Evolutionary conservation across 2,888 invertebrate genomes (phyloP).

Genomic region (Nemurella pictetii): DNA sequence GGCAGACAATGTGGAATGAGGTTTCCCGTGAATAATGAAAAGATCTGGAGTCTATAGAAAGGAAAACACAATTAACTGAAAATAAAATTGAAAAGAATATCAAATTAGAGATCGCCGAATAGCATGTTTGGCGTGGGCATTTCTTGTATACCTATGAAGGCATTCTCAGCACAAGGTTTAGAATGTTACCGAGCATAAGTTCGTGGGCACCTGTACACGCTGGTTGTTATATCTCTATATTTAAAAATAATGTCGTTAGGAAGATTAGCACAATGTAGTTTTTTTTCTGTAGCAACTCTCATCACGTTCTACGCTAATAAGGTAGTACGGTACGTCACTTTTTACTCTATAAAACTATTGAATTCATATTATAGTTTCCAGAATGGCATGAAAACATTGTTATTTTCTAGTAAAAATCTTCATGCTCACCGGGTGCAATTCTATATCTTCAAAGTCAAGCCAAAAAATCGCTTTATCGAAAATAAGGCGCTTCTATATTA

Average conservation of each 20-base stretch:
- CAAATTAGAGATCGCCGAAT: neutral
- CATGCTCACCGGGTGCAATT: too few species aligned
- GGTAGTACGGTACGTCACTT: too few species aligned
- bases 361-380: too few species aligned
- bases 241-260: too few species aligned
- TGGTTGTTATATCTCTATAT: neutral
- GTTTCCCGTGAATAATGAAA: neutral
- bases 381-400: too few species aligned
- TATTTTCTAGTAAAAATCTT: too few species aligned
- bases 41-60: neutral
- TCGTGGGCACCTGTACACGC: neutral
- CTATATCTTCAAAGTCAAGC: too few species aligned
- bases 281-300: too few species aligned
- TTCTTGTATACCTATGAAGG: neutral
- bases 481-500: too few species aligned
- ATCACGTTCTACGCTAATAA: too few species aligned
- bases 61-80: neutral
- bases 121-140: neutral
- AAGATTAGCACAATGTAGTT: neutral
- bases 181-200: neutral
- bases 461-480: too few species aligned
- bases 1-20: neutral
- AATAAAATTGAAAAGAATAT: constrained; percentile 12
- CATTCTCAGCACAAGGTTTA: neutral
- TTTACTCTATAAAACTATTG: too few species aligned